Evolutionary conservation across 2,888 invertebrate species (phyloP).

Genomic region (Slavum lentiscoides): DNA sequence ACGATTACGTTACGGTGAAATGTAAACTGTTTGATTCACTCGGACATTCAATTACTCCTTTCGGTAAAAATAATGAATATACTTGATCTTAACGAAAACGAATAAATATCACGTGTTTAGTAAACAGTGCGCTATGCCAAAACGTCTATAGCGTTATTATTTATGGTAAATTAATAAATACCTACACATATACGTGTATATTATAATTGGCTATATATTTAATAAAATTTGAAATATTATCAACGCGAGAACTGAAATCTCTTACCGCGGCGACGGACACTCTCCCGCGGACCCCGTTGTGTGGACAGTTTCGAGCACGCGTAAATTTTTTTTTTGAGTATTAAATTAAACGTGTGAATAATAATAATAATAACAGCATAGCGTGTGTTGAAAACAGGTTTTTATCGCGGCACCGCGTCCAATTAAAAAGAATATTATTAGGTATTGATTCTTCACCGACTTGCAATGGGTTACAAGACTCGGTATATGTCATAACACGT

Average conservation of each 20-base stretch:
- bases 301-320: not conserved
- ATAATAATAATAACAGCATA: not conserved
- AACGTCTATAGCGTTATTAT: not conserved
- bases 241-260: not conserved
- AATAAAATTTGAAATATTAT: not conserved
- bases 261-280: not conserved
- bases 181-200: not conserved
- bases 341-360: not conserved
- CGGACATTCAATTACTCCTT: not conserved
- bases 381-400: not conserved
- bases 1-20: too few relatives aligned
- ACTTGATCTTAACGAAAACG: too few relatives aligned
- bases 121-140: not conserved
- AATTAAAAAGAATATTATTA: conserved; percentile 7
- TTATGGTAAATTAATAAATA: not conserved
- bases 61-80: too few relatives aligned
- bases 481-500: not conserved
- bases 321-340: not conserved
- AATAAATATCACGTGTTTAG: not conserved
- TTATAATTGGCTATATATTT: not conserved
- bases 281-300: not conserved
- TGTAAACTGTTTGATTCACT: too few relatives aligned
- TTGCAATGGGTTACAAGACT: not conserved
- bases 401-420: not conserved
- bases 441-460: too few relatives aligned